Evolutionary conservation across 23 tunicate species (phyloP).

Genomic region (Phallusia fumigata): DNA sequence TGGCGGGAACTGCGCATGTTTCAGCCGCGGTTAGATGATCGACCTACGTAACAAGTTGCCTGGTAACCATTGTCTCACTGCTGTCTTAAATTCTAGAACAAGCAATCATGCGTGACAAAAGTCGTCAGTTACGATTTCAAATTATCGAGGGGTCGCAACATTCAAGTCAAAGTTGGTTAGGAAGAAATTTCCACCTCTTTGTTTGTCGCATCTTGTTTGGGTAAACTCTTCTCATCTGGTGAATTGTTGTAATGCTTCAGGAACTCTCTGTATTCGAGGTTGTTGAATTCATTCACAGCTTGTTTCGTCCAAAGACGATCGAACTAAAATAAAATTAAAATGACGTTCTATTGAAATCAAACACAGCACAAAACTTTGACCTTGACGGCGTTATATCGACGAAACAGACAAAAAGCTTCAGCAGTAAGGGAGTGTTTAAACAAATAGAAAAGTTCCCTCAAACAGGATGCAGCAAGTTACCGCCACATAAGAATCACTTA

Average conservation of each 20-base stretch:
- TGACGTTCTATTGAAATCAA: not conserved
- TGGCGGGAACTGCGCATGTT: not conserved
- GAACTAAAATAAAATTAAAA: constrained; percentile 32
- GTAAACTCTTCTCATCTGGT: not conserved
- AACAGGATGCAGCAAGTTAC: too few species aligned
- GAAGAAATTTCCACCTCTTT: too few species aligned
- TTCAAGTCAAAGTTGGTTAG: too few species aligned
- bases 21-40: too few species aligned
- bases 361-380: not conserved
- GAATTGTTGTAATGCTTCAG: constrained; percentile 43
- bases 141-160: too few species aligned
- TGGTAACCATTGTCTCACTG: too few species aligned
- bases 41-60: too few species aligned
- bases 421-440: not conserved
- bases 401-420: not conserved
- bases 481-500: not conserved
- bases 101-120: too few species aligned
- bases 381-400: not conserved
- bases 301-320: constrained; percentile 70
- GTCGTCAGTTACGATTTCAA: too few species aligned
- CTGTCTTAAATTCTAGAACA: too few species aligned
- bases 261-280: constrained; percentile 79
- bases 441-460: too few species aligned
- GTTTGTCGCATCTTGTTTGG: not conserved
- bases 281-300: constrained; percentile 76